Base-by-base conservation (phyloP, 2,113 vertebrate genomes). In the Callipepla squamata region DNA sequence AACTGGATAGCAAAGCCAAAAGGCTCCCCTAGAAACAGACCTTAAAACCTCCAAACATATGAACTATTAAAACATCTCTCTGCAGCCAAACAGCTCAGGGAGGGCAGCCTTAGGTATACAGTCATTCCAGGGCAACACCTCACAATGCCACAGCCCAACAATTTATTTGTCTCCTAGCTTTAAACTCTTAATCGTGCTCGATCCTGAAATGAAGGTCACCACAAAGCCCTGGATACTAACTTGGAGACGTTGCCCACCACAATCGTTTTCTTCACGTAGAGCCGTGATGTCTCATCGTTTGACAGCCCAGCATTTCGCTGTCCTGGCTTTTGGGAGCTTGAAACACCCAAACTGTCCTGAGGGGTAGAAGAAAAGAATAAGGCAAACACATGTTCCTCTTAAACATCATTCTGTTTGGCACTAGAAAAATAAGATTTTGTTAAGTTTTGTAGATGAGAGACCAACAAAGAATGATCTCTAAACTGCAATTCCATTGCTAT, bases 201-300 rank as follows among this genome's bases (percentile, higher is more conserved):
- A 93, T 32, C 44, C 72, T 70, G 73, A 78, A 77, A 84, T 28
- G 68, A 89, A 84, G 50, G 68, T 13, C n/a, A 42, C 50, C 44
- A 73, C 58, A 62, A 77, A 90, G 69, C 63, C 67, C 70, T 38
- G 5, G 36, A 80, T 97, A 98, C 98, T 80, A 97, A 99, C 99
- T 99, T 99, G 88, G 99, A 99, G 61, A 99, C 99, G 47, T 99
- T 99, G 92, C 99, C 99, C 84, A 99, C 99, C 66, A 99, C 99
- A 86, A 99, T 99, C 19, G 99, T 99, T 98, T 99, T 99, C 98
- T 99, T 99, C 83, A 98, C 97, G 93, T 99, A 99, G 50, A 99
- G 98, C 50, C 99, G 98, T 40, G 98, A 99, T 44, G 98, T 98
- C 85, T 99, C 99, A 25, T 99, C 99, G 80, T 97, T 98, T 32